phyloP scores from a whole-genome alignment of 30 jellyfish, hydroid and myxozoan species.

The Hydra vulgaris region DNA sequence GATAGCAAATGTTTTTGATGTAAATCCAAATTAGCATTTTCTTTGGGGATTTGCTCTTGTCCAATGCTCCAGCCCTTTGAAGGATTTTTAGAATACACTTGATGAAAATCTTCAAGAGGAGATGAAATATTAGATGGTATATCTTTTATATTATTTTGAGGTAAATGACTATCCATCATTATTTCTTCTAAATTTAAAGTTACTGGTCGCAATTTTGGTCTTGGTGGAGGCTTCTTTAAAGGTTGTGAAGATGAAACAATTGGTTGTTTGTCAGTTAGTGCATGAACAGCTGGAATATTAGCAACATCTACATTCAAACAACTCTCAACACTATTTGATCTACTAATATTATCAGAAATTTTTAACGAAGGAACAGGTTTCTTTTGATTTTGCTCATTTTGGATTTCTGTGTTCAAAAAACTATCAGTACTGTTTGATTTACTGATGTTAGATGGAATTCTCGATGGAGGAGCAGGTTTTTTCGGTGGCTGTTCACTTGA shows the following conservation, averaged over 20 bases:
- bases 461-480: neutral
- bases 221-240: neutral
- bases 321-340: too few relatives aligned
- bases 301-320: too few relatives aligned
- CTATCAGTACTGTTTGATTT: neutral
- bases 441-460: neutral
- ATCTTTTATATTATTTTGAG: neutral
- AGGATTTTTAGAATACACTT: neutral
- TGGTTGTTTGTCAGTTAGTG: too few relatives aligned
- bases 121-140: neutral
- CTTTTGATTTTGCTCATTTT: too few relatives aligned
- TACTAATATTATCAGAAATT: too few relatives aligned
- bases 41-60: too few relatives aligned
- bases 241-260: neutral
- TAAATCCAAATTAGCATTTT: too few relatives aligned
- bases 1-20: too few relatives aligned
- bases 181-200: constrained; percentile 2
- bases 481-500: neutral
- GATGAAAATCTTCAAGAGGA: neutral
- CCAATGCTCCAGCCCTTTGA: too few relatives aligned
- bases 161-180: neutral
- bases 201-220: constrained; percentile 7
- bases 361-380: too few relatives aligned
- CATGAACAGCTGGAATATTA: too few relatives aligned
- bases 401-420: neutral